phyloP scores from a whole-genome alignment of 2,797 vertebrate species.

The Carapus acus region DNA sequence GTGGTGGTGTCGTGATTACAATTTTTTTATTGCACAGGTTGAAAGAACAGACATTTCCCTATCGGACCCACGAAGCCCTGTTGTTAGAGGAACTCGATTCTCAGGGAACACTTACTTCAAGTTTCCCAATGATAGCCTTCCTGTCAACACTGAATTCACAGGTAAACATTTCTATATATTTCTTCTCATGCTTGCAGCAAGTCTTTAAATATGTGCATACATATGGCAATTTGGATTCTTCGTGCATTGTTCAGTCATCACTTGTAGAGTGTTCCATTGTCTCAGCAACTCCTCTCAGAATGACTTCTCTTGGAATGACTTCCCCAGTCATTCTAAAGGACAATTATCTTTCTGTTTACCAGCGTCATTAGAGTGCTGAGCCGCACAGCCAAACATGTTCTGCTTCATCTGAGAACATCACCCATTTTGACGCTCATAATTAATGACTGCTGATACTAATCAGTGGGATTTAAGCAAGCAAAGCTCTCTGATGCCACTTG shows the following conservation, averaged over 20 bases:
- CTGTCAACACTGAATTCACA: conserved; percentile 82
- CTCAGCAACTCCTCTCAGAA: too few species aligned
- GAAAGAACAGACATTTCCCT: conserved; percentile 83
- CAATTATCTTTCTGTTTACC: conserved; percentile 81
- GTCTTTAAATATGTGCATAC: background rate
- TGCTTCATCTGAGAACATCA: conserved; percentile 77
- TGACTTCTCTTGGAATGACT: conserved; percentile 67
- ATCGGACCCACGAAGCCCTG: conserved; percentile 60
- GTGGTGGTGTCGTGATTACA: background rate
- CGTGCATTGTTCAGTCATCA: conserved; percentile 33
- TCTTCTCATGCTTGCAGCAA: background rate
- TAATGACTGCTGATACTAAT: conserved; percentile 74
- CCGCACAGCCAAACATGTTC: conserved; percentile 79
- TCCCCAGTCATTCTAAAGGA: conserved; percentile 75
- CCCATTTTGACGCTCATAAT: conserved; percentile 71
- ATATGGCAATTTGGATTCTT: background rate
- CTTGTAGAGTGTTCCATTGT: too few species aligned
- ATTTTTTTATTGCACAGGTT: conserved; percentile 55
- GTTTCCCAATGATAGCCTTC: conserved; percentile 77
- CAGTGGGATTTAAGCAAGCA: conserved; percentile 62
- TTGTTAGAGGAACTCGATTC: conserved; percentile 80
- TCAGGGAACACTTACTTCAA: conserved; percentile 78
- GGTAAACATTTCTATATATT: conserved; percentile 63
- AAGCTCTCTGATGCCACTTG: conserved; percentile 60
- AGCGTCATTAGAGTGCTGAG: conserved; percentile 76